Base-by-base conservation (phyloP, 1,140 invertebrate species). In the Varroa destructor region DNA sequence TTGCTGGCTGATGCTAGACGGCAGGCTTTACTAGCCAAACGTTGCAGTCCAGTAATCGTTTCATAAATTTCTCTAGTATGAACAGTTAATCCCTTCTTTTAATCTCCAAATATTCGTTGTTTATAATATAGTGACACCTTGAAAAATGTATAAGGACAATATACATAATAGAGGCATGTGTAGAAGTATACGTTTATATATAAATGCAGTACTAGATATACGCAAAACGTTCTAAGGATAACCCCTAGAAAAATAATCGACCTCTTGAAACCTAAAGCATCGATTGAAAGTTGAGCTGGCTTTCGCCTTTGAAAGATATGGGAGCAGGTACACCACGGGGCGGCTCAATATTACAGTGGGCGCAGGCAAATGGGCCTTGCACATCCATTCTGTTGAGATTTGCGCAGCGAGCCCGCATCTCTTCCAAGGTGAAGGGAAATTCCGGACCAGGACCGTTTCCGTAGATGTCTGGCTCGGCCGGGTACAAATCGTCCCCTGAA, bases 401-500 rank as follows among this genome's bases (percentile, higher is more conserved):
- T 14, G 64, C 72, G n/a, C 73, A 73, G 57, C 72, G 42, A 54
- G 51, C 43, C 51, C 73, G 56, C 57, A 75, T 72, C 43, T 77
- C 75, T 12, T 75, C 74, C 12, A 77, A 57, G n/a, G 74, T 71
- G 51, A 74, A 74, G 8, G 74, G 74, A 73, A 46, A 73, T 46
- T 77, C 76, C 5, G 74, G 72, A 25, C 73, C 73, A 37, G 75
- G 75, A 46, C 58, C 70, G 40, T 72, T 58, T 5, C 76, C 75
- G 56, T 75, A 55, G 58, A 77, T 55, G 67, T 75, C 74, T 14
- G 77, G 77, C 42, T 75, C 73, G 42, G 61, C 42, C 6, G 77
- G 77, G 71, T 77, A 78, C 6, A 75, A 46, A 55, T 78, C 77
- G 72, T 78, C 77, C 6, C 76, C 76, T 51, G 46, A 3, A 8